Conservation (phyloP, 1,140 invertebrate species). For the Caenorhabditis tropicalis region DNA sequence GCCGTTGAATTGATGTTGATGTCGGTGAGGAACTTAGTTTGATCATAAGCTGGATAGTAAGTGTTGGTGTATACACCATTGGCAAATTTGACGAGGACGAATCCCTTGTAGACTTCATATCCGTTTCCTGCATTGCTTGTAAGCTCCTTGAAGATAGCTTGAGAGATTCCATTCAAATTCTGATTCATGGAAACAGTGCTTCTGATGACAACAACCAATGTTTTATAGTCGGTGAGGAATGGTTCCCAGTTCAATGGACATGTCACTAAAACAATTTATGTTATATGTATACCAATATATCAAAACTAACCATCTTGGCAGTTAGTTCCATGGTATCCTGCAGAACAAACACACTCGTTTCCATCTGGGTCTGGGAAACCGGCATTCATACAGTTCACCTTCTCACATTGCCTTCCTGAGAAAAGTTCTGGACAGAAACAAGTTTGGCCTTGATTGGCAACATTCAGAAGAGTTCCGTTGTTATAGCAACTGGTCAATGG, state of each 20-base stretch:
- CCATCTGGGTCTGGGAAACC: conserved; percentile 48
- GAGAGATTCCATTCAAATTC: conserved; percentile 44
- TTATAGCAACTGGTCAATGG: conserved; percentile 55
- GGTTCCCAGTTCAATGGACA: conserved; percentile 45
- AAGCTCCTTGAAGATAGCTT: conserved; percentile 51
- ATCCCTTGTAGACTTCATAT: conserved; percentile 49
- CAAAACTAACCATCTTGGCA: conserved; percentile 60
- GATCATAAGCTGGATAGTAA: not conserved
- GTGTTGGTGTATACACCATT: conserved; percentile 48
- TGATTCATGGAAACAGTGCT: conserved; percentile 41
- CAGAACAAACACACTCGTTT: conserved; percentile 50
- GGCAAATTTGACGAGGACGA: conserved; percentile 49
- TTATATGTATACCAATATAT: too few species aligned
- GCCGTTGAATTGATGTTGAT: not conserved
- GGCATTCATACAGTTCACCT: conserved; percentile 60
- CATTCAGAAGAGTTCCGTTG: conserved; percentile 49
- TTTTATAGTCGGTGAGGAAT: conserved; percentile 53
- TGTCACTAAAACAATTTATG: conserved; percentile 51
- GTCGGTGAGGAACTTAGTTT: conserved; percentile 19
- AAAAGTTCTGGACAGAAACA: conserved; percentile 60
- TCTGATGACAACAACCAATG: conserved; percentile 57
- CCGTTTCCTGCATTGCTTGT: not conserved
- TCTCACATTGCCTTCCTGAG: conserved; percentile 54
- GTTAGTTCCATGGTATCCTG: conserved; percentile 55
- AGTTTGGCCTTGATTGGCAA: not conserved